These are phyloP conservation scores for Pseudanteris insignis DNA, from an alignment of 2,888 invertebrate species.

Conservation along the genomic window DNA sequence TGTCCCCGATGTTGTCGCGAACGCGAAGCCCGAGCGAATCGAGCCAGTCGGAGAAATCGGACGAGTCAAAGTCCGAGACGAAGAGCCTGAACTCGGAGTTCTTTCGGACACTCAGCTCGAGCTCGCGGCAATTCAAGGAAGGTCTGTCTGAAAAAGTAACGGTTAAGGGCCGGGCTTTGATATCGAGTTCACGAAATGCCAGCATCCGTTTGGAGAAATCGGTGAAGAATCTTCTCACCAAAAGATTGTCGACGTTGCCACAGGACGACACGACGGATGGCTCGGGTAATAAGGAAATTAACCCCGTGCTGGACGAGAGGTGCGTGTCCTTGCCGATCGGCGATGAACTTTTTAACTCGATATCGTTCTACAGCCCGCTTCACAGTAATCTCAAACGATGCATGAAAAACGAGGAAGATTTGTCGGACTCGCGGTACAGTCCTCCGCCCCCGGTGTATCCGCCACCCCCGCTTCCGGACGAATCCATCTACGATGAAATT, in stretches of 20 bases:
- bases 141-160: conserved; percentile 68
- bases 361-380: conserved; percentile 73
- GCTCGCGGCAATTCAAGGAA: conserved; percentile 69
- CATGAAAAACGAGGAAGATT: conserved; percentile 56
- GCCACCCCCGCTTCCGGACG: conserved; percentile 71
- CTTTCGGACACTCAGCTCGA: conserved; percentile 56
- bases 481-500: conserved; percentile 70
- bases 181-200: conserved; percentile 72
- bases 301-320: conserved; percentile 60
- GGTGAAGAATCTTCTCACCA: conserved; percentile 61
- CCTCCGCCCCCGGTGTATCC: conserved; percentile 71
- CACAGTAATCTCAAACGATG: conserved; percentile 52
- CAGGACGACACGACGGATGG: conserved; percentile 51
- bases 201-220: conserved; percentile 67
- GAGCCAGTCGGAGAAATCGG: conserved; percentile 54
- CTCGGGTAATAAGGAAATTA: conserved; percentile 21
- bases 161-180: conserved; percentile 70
- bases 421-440: conserved; percentile 56
- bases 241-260: conserved; percentile 54
- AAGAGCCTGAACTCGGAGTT: conserved; percentile 51
- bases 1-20: conserved; percentile 41
- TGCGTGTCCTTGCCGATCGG: conserved; percentile 71
- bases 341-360: conserved; percentile 72
- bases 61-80: conserved; percentile 52
- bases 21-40: conserved; percentile 55